Evolutionary conservation across 2,888 invertebrate genomes (phyloP), one percentile per base, ranked within the genome.

Genomic region (Drosophila recens): DNA sequence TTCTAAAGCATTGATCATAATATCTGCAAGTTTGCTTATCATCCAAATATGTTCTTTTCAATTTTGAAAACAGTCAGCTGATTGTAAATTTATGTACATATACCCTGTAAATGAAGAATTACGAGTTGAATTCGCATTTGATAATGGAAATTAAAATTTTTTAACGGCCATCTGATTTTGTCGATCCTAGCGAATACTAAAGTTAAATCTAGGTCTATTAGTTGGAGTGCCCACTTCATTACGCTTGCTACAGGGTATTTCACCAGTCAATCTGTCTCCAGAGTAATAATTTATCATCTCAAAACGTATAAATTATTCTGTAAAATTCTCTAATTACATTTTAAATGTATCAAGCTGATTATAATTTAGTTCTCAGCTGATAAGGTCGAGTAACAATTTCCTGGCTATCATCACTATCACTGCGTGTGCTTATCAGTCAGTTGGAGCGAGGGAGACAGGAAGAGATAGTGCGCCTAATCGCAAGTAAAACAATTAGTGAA

Each of bases 351-450:
- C 40, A n/a, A 10, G 46, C 15, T 38, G 38, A 58, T 48, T 48
- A n/a, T 38, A 27, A 36, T 57, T 57, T 15, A 57, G 34, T 43
- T 36, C 10, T 15, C 11, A 48, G 17, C 48, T 48, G 58, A 48
- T 58, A 34, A 51, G 13, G 13, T 36, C n/a, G n/a, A 57, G n/a
- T 43, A 56, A 34, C 27, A 8, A 10, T 3, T 58, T 58, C 11
- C 48, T 4, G 48, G 4, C 15, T 53, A 10, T 40, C 15, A 53
- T 5, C 27, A 34, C 46, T 23, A 42, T 5, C 27, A 34, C 36
- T 23, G 36, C 36, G 23, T 36, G n/a, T 45, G 40, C n/a, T 48
- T 62, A 34, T 67, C 65, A 57, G 17, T 34, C n/a, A 38, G 5
- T 36, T 36, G 9, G 1, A 30, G 11, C 17, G 13, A 52, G 11